A percentile compares a stretch with the other conserved stretches of the same genome.
Evolutionary conservation across 2,888 invertebrate species (phyloP).

Genomic region (Patella pellucida): DNA sequence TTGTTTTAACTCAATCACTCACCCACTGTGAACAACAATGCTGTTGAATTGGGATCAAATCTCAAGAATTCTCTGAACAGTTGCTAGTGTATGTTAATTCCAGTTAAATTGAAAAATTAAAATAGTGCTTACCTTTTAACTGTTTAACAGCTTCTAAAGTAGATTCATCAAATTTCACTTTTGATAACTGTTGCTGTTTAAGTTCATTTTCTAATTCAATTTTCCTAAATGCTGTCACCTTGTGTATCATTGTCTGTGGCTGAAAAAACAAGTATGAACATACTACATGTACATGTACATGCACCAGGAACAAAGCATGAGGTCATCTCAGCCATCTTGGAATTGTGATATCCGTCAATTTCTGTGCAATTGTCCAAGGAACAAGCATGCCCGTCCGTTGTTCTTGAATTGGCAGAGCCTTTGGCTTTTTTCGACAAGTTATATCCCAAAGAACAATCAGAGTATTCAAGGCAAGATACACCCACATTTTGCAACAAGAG

Average conservation of each 20-base stretch:
- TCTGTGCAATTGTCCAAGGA: not conserved
- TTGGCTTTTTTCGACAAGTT: too few relatives aligned
- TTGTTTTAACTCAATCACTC: too few relatives aligned
- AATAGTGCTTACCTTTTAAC: constrained; percentile 79
- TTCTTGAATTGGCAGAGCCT: too few relatives aligned
- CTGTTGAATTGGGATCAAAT: too few relatives aligned
- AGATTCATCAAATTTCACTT: constrained; percentile 84
- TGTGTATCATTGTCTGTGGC: constrained; percentile 81
- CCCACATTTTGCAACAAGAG: too few relatives aligned
- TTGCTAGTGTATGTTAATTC: not conserved
- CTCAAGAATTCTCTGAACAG: not conserved
- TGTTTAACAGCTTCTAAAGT: constrained; percentile 76
- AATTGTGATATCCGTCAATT: constrained; percentile 58
- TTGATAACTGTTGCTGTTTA: constrained; percentile 80
- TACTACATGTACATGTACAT: too few relatives aligned
- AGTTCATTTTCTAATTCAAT: constrained; percentile 82
- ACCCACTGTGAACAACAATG: too few relatives aligned
- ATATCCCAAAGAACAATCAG: too few relatives aligned
- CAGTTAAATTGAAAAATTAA: not conserved
- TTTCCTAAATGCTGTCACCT: constrained; percentile 82
- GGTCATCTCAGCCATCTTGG: constrained; percentile 24
- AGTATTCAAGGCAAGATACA: too few relatives aligned
- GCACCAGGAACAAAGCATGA: constrained; percentile 29
- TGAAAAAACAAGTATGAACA: constrained; percentile 61
- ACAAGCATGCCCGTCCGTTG: too few relatives aligned